Base-by-base conservation (phyloP, 2,113 vertebrate genomes). In the Pterocles burchelli region DNA sequence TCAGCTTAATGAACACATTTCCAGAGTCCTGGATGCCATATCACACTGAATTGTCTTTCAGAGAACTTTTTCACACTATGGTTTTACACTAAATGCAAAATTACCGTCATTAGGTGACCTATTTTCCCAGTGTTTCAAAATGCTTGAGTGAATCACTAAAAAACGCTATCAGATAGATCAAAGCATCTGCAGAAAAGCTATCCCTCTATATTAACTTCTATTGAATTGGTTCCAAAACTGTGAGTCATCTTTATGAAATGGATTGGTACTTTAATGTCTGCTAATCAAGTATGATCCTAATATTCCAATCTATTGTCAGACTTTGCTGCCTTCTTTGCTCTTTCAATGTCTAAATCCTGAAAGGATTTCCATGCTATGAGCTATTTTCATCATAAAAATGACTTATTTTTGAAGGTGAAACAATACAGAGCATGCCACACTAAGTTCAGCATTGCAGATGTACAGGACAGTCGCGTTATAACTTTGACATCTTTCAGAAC, bases 41-140 rank as follows among this genome's bases (percentile, higher is more conserved):
- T 45, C 33, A 72, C 25, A 33, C 62, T 74, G 62, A 73, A 82
- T 2, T 90, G 61, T 41, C 80, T 90, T 81, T 92, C 84, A 92
- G 57, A 89, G 34, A 74, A 59, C 55, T 52, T 90, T 67, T 89
- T 85, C 76, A 88, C 52, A 8, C 21, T 72, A 70, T 1, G 4
- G 29, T 58, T 95, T 88, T 80, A 68, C 25, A 66, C 41, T 74
- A 80, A 88, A 62, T 36, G 58, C 59, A 92, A 83, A 93, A 92
- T 63, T 84, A 86, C 65, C 0, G 0, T 80, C 59, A 83, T 95
- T 90, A 92, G 82, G 63, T 77, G 85, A 92, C 55, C 67, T 88
- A 88, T 88, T 91, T 96, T 85, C 85, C 34, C 51, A 55, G 19
- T 63, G 62, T 89, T 94, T 85, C 85, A 83, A 94, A 96, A 93